These are phyloP conservation scores for Acanthurus lineatus DNA, from an alignment of 2,797 vertebrate genomes.

Conservation along the genomic window DNA sequence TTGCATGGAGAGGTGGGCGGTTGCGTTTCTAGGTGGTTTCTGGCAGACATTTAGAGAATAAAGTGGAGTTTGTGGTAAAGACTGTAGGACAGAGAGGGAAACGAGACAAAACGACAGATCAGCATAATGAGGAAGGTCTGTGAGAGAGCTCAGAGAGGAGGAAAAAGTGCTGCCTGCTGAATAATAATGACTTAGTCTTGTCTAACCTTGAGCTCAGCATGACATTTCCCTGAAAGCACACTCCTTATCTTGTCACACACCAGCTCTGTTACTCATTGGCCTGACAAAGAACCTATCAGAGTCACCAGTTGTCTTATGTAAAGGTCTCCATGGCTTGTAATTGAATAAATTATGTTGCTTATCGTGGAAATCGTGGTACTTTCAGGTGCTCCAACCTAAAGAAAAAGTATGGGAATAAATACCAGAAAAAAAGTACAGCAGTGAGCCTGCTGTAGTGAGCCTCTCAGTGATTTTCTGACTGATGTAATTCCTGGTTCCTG, in stretches of 20 bases:
- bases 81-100: slow-evolving; percentile 27
- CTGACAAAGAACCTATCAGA: slow-evolving; percentile 60
- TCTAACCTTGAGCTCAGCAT: slow-evolving; percentile 74
- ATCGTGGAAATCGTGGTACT: slow-evolving; percentile 13
- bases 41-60: slow-evolving; percentile 57
- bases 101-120: slow-evolving; percentile 42
- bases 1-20: slow-evolving; percentile 53
- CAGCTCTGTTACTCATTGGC: slow-evolving; percentile 44
- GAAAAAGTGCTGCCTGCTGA: slow-evolving; percentile 48
- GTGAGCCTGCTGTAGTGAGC: too few species aligned
- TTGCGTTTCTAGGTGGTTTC: slow-evolving; percentile 48
- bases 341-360: slow-evolving; percentile 24
- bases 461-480: background rate
- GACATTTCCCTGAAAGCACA: slow-evolving; percentile 65
- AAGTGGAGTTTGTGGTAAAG: slow-evolving; percentile 40
- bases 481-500: background rate
- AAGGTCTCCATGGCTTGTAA: slow-evolving; percentile 38
- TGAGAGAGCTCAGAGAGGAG: slow-evolving; percentile 41
- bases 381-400: background rate
- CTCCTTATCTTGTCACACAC: slow-evolving; percentile 54
- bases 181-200: slow-evolving; percentile 61
- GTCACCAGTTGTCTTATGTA: slow-evolving; percentile 40
- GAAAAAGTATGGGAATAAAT: background rate
- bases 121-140: slow-evolving; percentile 42
- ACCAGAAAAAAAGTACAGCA: background rate